These are phyloP conservation scores for Melanotaenia parkinsoni DNA, from an alignment of 2,797 vertebrate genomes.

Conservation along the genomic window DNA sequence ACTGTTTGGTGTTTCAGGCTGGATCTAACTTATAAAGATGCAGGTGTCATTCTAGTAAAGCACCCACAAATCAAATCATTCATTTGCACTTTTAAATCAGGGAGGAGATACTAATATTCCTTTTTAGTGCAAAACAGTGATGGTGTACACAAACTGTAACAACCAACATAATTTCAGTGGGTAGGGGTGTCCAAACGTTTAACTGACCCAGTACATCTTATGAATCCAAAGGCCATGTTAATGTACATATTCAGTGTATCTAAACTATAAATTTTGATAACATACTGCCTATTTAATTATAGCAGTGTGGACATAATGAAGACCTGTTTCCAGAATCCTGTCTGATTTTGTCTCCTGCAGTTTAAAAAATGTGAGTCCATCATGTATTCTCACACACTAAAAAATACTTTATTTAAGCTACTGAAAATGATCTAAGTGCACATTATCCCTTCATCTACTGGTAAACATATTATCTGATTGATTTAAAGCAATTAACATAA, in stretches of 20 bases:
- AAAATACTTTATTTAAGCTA: too few species aligned
- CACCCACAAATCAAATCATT: not conserved
- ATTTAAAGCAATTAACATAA: constrained; percentile 6
- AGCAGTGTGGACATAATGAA: constrained; percentile 12
- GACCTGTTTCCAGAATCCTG: not conserved
- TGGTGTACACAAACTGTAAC: not conserved
- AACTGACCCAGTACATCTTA: too few species aligned
- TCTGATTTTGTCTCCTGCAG: constrained; percentile 16
- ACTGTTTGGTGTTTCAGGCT: not conserved
- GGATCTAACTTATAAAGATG: not conserved
- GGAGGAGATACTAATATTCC: not conserved
- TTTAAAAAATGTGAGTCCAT: constrained; percentile 2
- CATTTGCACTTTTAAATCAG: not conserved
- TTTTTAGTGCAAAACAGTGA: not conserved
- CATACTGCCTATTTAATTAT: not conserved
- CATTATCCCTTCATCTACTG: not conserved
- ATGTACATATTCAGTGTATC: not conserved
- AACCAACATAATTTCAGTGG: not conserved
- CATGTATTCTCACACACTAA: too few species aligned
- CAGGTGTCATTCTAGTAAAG: not conserved
- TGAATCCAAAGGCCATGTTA: not conserved
- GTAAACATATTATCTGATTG: constrained; percentile 3
- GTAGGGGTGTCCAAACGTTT: too few species aligned
- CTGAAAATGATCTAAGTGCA: not conserved
- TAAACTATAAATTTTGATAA: not conserved